phyloP scores from a whole-genome alignment of 2,113 vertebrate genomes.

The Smithornis capensis region DNA sequence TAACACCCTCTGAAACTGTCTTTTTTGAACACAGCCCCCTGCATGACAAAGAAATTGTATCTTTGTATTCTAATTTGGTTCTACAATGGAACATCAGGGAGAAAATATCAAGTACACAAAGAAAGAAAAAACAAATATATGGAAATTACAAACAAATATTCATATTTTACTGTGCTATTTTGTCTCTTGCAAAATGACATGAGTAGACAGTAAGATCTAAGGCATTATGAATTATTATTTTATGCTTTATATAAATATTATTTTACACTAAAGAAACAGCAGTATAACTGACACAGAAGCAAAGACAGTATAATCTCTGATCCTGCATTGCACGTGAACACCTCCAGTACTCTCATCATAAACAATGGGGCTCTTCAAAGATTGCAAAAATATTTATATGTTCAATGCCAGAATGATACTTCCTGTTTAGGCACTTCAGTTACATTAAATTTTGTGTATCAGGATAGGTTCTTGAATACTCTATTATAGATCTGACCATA shows the following conservation, averaged over 20 bases:
- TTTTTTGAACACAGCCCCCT: slow-evolving; percentile 31
- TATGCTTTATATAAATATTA: slow-evolving; percentile 2
- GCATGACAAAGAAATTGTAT: background rate
- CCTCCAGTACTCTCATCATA: background rate
- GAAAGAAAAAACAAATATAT: background rate
- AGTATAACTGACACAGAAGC: background rate
- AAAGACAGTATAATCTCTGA: background rate
- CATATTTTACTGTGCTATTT: background rate
- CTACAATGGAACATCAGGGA: background rate
- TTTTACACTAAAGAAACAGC: background rate
- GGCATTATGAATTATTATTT: slow-evolving; percentile 25
- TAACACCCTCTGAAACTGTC: background rate
- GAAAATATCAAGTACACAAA: background rate
- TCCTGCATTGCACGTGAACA: background rate
- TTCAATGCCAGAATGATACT: background rate
- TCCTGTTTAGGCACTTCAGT: background rate
- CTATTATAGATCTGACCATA: background rate
- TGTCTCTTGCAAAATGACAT: background rate
- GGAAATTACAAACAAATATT: background rate
- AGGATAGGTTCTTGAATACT: background rate
- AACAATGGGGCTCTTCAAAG: background rate
- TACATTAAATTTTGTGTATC: background rate
- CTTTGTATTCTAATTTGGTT: slow-evolving; percentile 13
- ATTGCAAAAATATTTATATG: background rate
- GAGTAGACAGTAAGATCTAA: background rate